Evolutionary conservation across 2,113 vertebrate species (phyloP).

Genomic region (Pedionomus torquatus): DNA sequence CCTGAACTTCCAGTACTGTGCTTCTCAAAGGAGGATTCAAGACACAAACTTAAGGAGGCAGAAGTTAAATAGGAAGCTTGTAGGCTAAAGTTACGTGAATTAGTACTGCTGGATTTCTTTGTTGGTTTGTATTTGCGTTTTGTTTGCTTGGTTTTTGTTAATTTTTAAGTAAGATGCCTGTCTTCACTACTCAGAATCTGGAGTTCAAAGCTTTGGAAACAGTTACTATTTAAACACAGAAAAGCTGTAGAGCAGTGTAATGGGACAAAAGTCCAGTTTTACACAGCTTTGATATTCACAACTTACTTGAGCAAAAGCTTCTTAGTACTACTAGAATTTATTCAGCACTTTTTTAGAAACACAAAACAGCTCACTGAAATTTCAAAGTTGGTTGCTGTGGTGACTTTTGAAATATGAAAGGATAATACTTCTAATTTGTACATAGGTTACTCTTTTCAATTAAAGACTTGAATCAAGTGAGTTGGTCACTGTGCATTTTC

Average conservation of each 20-base stretch:
- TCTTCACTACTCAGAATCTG: background rate
- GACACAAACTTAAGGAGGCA: background rate
- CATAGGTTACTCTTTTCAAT: background rate
- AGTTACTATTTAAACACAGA: background rate
- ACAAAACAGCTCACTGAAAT: background rate
- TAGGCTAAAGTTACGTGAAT: background rate
- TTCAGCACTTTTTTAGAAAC: background rate
- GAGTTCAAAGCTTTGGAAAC: background rate
- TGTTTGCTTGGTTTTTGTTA: background rate
- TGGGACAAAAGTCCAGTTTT: background rate
- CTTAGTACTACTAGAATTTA: background rate
- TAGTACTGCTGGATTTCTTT: background rate
- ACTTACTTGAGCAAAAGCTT: background rate
- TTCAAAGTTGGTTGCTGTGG: background rate
- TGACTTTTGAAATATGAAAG: background rate
- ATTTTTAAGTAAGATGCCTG: background rate
- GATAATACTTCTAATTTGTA: background rate
- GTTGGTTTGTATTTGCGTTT: background rate
- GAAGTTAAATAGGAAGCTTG: background rate
- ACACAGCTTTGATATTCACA: background rate
- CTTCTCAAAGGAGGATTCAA: background rate
- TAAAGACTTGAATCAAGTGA: background rate
- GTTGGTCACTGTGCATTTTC: background rate
- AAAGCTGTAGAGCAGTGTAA: background rate
- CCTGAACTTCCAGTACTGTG: background rate